Percentiles rank a stretch among this genome's conserved stretches.
Conservation (phyloP, 2,113 vertebrate genomes). For the Trogon surrucura region DNA sequence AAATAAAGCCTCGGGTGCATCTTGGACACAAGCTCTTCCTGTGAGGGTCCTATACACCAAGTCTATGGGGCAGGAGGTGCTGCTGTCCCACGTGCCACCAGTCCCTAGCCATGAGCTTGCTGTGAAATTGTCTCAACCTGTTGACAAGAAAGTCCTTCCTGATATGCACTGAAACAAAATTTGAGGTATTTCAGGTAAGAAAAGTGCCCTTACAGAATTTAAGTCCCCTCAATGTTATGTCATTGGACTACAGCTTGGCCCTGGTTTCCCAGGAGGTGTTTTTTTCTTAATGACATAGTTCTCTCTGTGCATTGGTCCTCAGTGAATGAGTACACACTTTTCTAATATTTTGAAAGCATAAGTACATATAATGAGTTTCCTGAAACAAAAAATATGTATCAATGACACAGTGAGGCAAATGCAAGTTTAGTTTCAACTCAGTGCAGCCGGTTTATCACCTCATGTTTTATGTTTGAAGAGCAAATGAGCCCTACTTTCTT, state of each 20-base stretch:
- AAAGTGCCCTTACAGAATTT: not conserved
- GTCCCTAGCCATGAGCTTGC: not conserved
- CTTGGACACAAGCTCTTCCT: not conserved
- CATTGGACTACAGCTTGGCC: not conserved
- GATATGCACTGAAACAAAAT: not conserved
- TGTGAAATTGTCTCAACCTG: not conserved
- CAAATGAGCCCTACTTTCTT: not conserved
- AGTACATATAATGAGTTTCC: not conserved
- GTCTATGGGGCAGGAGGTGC: not conserved
- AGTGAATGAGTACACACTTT: not conserved
- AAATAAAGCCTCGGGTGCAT: not conserved
- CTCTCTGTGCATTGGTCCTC: not conserved
- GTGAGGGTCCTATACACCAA: fast-evolving
- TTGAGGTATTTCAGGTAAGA: not conserved
- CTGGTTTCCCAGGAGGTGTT: not conserved
- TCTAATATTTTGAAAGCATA: not conserved
- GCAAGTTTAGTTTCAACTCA: not conserved
- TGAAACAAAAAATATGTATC: not conserved
- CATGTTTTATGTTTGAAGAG: not conserved
- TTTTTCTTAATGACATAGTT: not conserved
- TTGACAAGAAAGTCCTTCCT: not conserved
- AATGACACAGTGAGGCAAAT: not conserved
- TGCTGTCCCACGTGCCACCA: fast-evolving
- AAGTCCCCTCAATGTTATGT: not conserved
- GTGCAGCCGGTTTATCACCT: not conserved